These are phyloP conservation scores for Polyploca ridens DNA, from an alignment of 2,888 invertebrate genomes.

Conservation along the genomic window DNA sequence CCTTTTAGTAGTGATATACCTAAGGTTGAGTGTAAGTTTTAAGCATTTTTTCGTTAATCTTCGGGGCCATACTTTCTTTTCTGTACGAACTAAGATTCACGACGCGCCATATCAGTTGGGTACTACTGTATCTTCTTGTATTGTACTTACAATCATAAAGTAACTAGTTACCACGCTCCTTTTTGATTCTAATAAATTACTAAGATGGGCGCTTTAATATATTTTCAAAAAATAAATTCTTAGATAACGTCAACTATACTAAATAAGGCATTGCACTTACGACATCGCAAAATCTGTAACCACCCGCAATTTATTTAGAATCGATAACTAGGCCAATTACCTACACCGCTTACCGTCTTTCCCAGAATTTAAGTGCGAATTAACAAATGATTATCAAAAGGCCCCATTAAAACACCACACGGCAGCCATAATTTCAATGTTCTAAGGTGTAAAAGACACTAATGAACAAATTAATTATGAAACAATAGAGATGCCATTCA, in stretches of 20 bases:
- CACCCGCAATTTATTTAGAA: neutral
- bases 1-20: no score
- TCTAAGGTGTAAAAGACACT: conserved; percentile 60
- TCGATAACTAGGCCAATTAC: neutral
- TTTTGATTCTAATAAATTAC: neutral
- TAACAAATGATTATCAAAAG: neutral
- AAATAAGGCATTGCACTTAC: neutral
- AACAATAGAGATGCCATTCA: conserved; percentile 66
- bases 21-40: no score
- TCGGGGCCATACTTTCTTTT: no score
- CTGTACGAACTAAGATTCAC: no score
- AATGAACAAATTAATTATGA: conserved; percentile 76
- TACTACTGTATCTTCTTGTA: no score
- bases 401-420: conserved; percentile 30
- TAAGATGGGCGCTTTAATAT: neutral
- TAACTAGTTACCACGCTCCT: neutral
- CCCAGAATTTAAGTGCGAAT: neutral
- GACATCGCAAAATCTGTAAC: neutral
- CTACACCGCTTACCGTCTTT: neutral
- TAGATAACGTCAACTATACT: neutral
- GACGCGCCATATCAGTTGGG: no score
- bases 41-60: no score
- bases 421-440: conserved; percentile 31
- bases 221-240: neutral
- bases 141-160: no score